Conservation (phyloP, 2,797 vertebrate species). For the Percopsis omiscomaycus region DNA sequence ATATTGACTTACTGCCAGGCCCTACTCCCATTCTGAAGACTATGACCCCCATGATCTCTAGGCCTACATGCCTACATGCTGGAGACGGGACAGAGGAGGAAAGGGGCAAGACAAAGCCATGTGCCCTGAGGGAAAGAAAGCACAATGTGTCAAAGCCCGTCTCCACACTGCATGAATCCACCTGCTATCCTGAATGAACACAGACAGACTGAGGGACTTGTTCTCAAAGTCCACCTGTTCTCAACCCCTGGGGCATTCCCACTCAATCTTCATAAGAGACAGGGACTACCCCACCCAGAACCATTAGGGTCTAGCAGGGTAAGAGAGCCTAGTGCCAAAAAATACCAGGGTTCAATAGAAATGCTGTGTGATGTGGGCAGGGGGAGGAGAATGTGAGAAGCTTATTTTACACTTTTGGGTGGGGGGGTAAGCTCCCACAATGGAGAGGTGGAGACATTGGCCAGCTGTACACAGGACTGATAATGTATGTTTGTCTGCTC, state of each 20-base stretch:
- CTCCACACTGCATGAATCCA: conserved; percentile 38
- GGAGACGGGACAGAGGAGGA: conserved; percentile 12
- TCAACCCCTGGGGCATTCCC: conserved; percentile 24
- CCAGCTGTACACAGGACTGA: not conserved
- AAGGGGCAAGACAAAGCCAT: conserved; percentile 51
- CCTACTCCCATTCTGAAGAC: not conserved
- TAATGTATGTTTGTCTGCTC: not conserved
- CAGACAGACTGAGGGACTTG: conserved; percentile 14
- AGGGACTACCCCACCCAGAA: conserved; percentile 33
- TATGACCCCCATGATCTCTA: not conserved
- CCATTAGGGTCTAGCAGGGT: conserved; percentile 21
- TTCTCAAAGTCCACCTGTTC: conserved; percentile 39
- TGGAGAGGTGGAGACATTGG: not conserved
- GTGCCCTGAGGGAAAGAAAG: conserved; percentile 34
- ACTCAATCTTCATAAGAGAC: conserved; percentile 45
- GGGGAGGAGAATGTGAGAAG: not conserved
- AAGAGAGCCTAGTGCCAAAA: conserved; percentile 14
- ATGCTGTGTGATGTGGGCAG: not conserved
- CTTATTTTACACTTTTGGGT: conserved; percentile 2
- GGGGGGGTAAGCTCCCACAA: not conserved
- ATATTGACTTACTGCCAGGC: no score
- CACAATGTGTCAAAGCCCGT: not conserved
- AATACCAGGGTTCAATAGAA: conserved; percentile 14
- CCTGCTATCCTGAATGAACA: conserved; percentile 43
- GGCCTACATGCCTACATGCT: not conserved